Base-by-base conservation (phyloP, 2,888 invertebrate genomes). In the Bellardia bayeri region DNA sequence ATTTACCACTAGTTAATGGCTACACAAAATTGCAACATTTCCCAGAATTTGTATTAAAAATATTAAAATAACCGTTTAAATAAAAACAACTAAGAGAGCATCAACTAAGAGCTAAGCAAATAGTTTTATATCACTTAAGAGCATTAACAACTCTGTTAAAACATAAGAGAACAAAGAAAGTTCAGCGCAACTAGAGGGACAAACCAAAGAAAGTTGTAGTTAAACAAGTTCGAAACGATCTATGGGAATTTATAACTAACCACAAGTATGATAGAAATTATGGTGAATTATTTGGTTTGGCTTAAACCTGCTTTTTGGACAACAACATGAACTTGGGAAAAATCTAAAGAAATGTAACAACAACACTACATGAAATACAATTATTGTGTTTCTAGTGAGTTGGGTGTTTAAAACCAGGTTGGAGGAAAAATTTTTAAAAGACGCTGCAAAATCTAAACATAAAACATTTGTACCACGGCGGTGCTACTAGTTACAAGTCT, bases 381-480 rank as follows among this genome's bases (percentile, higher is more conserved):
- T 83, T 79, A 80, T 79, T 75, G n/a, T 56, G 49, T 72, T 75
- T 66, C 64, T 64, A 64, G 85, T 86, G 45, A 13, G 82, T 78
- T 86, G 86, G 86, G 82, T 87, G 69, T 83, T 61, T 8, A 58
- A 85, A 85, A 81, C 75, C 85, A 79, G 87, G 87, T 87, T 87
- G 87, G 87, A 87, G 85, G 88, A 90, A 90, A 93, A 93, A 93
- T 91, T 94, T 93, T 94, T 94, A 94, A 93, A 94, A 94, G 93
- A 93, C 92, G 93, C 92, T 92, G 93, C 93, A 92, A 91, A 91
- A 91, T 90, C 91, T 90, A 90, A 90, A 90, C 91, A 89, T 89
- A 92, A 91, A 94, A 93, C 94, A 94, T 94, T 94, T 93, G 93
- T 93, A 93, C 90, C 91, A 91, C 92, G 93, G 92, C 93, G 92